These are phyloP conservation scores for Lepidochitona cinerea DNA, from an alignment of 2,888 invertebrate genomes.

Conservation along the genomic window DNA sequence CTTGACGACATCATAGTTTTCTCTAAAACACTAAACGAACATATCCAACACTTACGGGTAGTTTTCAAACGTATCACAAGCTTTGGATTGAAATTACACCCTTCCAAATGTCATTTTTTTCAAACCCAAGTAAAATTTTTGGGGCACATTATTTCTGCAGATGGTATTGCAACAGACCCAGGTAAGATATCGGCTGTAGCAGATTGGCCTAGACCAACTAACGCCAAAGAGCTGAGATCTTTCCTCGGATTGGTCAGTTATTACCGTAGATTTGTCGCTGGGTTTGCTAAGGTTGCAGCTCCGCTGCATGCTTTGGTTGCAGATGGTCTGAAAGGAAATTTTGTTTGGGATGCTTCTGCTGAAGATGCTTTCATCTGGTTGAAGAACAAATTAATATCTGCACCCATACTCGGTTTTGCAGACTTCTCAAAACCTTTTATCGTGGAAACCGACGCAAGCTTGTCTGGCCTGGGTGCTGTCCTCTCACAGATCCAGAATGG, in stretches of 20 bases:
- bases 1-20: background rate
- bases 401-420: too few relatives aligned
- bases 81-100: conserved; percentile 23
- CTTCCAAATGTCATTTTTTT: conserved; percentile 27
- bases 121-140: conserved; percentile 22
- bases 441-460: too few relatives aligned
- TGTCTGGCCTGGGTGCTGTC: too few relatives aligned
- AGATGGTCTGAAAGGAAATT: conserved; percentile 5
- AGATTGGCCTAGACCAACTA: conserved; percentile 22
- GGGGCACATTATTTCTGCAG: conserved; percentile 28
- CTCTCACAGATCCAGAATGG: too few relatives aligned
- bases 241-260: conserved; percentile 29
- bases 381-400: conserved; percentile 19
- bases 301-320: conserved; percentile 17
- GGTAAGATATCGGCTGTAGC: conserved; percentile 13
- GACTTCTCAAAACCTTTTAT: too few relatives aligned
- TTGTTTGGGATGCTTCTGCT: conserved; percentile 20
- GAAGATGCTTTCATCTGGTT: conserved; percentile 23
- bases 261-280: conserved; percentile 25
- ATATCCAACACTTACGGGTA: conserved; percentile 18
- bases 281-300: conserved; percentile 17
- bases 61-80: conserved; percentile 19
- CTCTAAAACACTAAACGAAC: conserved; percentile 13
- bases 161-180: conserved; percentile 18
- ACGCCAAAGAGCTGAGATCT: conserved; percentile 19